phyloP scores from a whole-genome alignment of 2,888 invertebrate species.

The Phlogophora meticulosa region DNA sequence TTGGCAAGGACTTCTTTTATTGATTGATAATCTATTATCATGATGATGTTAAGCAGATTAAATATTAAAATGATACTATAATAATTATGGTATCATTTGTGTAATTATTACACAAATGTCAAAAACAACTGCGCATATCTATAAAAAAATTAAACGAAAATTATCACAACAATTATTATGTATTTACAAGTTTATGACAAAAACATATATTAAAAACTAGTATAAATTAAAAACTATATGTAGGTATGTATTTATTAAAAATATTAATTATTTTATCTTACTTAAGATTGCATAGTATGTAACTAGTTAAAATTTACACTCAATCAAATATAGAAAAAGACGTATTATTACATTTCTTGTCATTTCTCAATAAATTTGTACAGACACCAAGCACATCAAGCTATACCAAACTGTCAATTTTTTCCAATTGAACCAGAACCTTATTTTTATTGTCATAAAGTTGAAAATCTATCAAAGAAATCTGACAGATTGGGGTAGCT shows the following conservation, averaged over 20 bases:
- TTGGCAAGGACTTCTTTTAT: conserved; percentile 14
- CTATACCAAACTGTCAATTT: no score
- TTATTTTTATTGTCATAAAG: no score
- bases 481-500: no score
- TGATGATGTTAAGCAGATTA: background rate
- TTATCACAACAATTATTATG: conserved; percentile 76
- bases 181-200: conserved; percentile 67
- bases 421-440: no score
- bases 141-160: conserved; percentile 58
- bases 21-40: background rate
- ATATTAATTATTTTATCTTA: conserved; percentile 63
- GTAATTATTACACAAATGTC: conserved; percentile 8
- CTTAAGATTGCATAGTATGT: conserved; percentile 47
- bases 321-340: conserved; percentile 50
- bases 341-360: conserved; percentile 21
- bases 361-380: conserved; percentile 17
- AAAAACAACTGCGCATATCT: conserved; percentile 28
- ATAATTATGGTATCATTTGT: no score
- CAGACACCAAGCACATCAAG: no score
- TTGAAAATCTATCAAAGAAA: no score
- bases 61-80: background rate
- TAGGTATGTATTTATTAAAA: conserved; percentile 62
- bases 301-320: conserved; percentile 51
- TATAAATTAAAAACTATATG: conserved; percentile 64
- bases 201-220: conserved; percentile 53